Evolutionary conservation across 2,797 vertebrate species (phyloP).

Genomic region (Pseudochirops cupreus): DNA sequence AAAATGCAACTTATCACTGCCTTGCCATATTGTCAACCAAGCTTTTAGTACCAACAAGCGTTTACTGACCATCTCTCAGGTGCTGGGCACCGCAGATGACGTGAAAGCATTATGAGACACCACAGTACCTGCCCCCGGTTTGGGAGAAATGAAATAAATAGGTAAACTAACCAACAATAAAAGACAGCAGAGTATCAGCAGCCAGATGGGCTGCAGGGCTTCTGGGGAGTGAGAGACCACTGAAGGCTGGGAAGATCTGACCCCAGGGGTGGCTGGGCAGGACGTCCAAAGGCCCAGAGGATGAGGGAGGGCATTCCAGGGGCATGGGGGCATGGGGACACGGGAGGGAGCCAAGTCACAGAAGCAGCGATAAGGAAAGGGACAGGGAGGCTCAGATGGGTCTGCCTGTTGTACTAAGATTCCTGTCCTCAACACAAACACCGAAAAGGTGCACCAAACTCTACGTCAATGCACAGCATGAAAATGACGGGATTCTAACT

Average conservation of each 20-base stretch:
- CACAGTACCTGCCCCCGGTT: background rate
- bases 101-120: no score
- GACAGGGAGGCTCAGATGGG: no score
- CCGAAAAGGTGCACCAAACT: background rate
- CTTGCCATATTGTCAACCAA: background rate
- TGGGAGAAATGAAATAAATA: background rate
- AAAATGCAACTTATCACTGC: background rate
- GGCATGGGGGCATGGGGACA: background rate
- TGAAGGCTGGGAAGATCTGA: background rate
- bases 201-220: background rate
- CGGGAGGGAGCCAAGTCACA: background rate
- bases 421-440: background rate
- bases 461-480: no score
- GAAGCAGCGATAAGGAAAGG: background rate
- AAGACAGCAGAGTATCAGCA: background rate
- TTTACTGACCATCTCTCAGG: background rate
- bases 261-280: background rate
- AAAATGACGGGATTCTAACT: background rate
- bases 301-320: background rate
- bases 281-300: background rate
- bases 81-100: background rate
- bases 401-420: background rate
- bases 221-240: rapidly evolving
- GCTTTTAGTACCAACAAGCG: background rate
- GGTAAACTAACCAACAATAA: background rate